Conservation (phyloP, 2,888 invertebrate genomes). For the Smittia aterrima region DNA sequence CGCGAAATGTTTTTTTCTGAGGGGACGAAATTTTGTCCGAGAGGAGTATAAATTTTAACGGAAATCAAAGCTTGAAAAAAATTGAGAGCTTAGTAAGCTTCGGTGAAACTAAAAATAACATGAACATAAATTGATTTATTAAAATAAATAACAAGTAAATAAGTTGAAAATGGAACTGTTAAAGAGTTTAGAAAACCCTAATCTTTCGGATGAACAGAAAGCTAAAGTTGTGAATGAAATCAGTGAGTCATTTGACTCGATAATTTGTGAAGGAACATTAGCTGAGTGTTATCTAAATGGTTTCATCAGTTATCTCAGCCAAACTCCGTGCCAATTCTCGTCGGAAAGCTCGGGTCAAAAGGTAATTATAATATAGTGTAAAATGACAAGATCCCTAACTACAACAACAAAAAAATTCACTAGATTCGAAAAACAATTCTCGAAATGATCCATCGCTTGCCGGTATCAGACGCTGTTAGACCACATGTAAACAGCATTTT, state of each 20-base stretch:
- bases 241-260: conserved; percentile 19
- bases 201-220: conserved; percentile 27
- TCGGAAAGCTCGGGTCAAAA: conserved; percentile 33
- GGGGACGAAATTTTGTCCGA: background rate
- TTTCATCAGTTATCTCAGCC: conserved; percentile 25
- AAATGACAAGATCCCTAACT: too few species aligned
- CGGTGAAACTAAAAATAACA: too few species aligned
- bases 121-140: background rate
- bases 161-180: conserved; percentile 16
- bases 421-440: conserved; percentile 84
- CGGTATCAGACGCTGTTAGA: conserved; percentile 83
- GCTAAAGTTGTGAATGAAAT: conserved; percentile 35
- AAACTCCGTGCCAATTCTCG: conserved; percentile 24
- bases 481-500: conserved; percentile 84
- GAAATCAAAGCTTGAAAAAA: too few species aligned
- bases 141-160: background rate
- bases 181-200: conserved; percentile 21
- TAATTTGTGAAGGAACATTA: background rate
- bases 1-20: background rate
- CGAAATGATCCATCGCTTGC: conserved; percentile 95
- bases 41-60: too few species aligned
- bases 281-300: background rate
- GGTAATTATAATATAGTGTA: background rate
- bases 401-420: conserved; percentile 28
- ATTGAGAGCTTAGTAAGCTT: background rate